Evolutionary conservation across 1,140 invertebrate species (phyloP), one percentile per base, ranked within the genome.

Genomic region (Tetragnatha versicolor): DNA sequence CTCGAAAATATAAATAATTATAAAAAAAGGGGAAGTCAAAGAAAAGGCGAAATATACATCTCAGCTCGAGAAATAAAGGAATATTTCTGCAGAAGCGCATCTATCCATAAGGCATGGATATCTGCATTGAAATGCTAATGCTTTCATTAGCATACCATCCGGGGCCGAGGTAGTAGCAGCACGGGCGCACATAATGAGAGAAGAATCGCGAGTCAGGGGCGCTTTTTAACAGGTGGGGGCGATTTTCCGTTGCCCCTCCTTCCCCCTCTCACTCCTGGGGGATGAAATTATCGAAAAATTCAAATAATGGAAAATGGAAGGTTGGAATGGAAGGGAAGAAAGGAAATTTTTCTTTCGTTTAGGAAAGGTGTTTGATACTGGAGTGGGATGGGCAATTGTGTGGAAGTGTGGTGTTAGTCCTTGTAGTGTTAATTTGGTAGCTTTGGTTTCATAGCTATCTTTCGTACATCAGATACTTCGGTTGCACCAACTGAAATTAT

Each of bases 211-310:
- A 77, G 60, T 77, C 60, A 33, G 29, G n/a, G n/a, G n/a, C n/a
- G 73, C 61, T 22, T 77, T 66, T 65, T 77, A 77, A 65, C 73
- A 77, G 73, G 73, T 77, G 42, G 12, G 35, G 25, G 3, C n/a
- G n/a, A 25, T 53, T 29, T 27, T 45, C 39, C 17, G 20, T n/a
- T 49, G 73, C 45, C 55, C 66, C 73, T 65, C 65, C 66, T 65
- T 77, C 60, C 47, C 61, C 73, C 73, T 53, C 60, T 61, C 73
- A 42, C 55, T 39, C 20, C 25, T 5, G 42, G 29, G 39, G 29
- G 29, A 58, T 66, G 73, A 77, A 77, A 77, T 77, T 77, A 77
- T 77, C 73, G 73, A 77, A 77, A 77, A 77, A 77, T 77, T 77
- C 73, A 77, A 77, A 77, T 77, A 77, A 77, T 77, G 45, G 73